Evolutionary conservation across 2,797 vertebrate genomes (phyloP).

Genomic region (Bryconaethiops microstoma): DNA sequence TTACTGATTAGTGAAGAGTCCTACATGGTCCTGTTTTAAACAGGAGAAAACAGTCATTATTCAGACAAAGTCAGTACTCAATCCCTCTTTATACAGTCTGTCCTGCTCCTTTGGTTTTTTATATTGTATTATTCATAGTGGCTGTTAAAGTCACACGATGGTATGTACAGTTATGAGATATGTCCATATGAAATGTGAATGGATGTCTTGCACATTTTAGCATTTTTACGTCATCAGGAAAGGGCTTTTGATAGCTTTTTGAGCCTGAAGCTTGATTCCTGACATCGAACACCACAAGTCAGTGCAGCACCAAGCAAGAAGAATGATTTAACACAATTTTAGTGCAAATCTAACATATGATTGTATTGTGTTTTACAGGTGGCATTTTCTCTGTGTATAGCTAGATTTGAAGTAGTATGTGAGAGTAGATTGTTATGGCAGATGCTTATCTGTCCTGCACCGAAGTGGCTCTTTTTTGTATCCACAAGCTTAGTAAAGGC

Average conservation of each 20-base stretch:
- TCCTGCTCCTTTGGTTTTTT: neutral
- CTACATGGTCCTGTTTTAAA: neutral
- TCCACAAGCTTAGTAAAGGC: slow-evolving; percentile 12
- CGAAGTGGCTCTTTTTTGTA: slow-evolving; percentile 13
- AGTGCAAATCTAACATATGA: slow-evolving; percentile 31
- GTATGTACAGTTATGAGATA: slow-evolving; percentile 39
- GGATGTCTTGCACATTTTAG: slow-evolving; percentile 42
- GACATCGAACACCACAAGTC: neutral
- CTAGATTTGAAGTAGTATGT: slow-evolving; percentile 11
- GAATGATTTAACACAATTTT: slow-evolving; percentile 12
- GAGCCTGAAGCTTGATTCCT: slow-evolving; percentile 54
- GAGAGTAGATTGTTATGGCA: neutral
- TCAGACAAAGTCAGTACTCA: slow-evolving; percentile 9
- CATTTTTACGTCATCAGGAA: slow-evolving; percentile 26
- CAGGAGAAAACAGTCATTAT: neutral
- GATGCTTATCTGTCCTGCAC: slow-evolving; percentile 9
- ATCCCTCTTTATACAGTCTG: neutral
- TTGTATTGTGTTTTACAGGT: slow-evolving; percentile 10
- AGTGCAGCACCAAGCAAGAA: slow-evolving; percentile 1
- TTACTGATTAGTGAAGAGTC: neutral
- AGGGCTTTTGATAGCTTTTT: slow-evolving; percentile 51
- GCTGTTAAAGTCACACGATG: slow-evolving; percentile 21
- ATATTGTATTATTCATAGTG: slow-evolving; percentile 20
- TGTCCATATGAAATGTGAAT: slow-evolving; percentile 40
- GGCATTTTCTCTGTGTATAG: slow-evolving; percentile 22